These are phyloP conservation scores for Platycercus adscitus DNA, from an alignment of 2,113 vertebrate genomes.

Conservation along the genomic window DNA sequence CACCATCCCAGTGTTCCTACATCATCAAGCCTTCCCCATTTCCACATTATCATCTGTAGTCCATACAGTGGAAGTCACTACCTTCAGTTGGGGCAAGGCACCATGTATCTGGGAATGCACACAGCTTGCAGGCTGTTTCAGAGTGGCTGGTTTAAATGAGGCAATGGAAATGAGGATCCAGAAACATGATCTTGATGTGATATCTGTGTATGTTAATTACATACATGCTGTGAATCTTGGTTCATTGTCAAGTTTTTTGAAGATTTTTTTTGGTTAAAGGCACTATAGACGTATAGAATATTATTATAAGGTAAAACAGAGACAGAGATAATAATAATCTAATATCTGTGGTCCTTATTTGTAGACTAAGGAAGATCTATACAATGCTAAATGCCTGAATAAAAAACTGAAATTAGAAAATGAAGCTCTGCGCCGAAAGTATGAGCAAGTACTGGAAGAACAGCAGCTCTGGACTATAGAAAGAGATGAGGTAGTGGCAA, in stretches of 20 bases:
- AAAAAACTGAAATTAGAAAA: conserved; percentile 18
- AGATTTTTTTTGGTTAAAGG: background rate
- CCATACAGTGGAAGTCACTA: background rate
- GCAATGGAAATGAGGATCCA: background rate
- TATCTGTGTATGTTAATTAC: background rate
- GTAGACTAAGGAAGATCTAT: conserved; percentile 46
- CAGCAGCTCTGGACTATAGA: background rate
- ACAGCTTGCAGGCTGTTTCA: background rate
- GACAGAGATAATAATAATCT: background rate
- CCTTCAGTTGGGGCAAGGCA: background rate
- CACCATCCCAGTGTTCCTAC: background rate
- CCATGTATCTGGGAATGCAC: background rate
- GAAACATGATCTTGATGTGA: background rate
- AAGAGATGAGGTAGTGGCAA: background rate
- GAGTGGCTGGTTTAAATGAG: background rate
- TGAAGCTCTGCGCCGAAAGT: background rate
- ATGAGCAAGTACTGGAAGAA: background rate
- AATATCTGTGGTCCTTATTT: background rate
- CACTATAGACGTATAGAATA: background rate
- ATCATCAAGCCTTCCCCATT: background rate
- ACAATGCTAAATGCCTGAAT: background rate
- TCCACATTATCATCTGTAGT: background rate
- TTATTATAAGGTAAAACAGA: background rate
- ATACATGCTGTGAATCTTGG: background rate
- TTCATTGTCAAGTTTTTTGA: background rate